Evolutionary conservation across 2,888 invertebrate genomes (phyloP), one percentile per base, ranked within the genome.

Genomic region (Agonum fuliginosum): DNA sequence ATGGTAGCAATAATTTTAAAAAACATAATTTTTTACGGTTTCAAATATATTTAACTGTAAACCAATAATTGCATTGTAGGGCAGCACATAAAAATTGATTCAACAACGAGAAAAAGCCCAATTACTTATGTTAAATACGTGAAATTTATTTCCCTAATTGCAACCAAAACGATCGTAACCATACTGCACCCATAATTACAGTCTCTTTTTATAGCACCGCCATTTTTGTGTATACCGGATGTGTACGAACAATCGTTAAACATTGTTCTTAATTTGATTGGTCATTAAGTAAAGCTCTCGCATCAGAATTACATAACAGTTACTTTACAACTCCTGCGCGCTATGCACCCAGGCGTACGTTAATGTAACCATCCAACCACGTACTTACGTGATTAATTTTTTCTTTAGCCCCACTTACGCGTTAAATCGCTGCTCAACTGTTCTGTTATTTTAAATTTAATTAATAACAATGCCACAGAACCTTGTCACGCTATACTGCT

Each of bases 401-500:
- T 54, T 34, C 72, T 27, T 19, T 10, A 17, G 8, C 34, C 6
- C 30, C 34, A 19, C 48, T 71, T 71, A 72, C 54, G 72, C 72
- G 58, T 72, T 72, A 72, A 72, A 72, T 72, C 41, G 72, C 12
- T 72, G 72, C 37, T 72, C 72, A 72, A 72, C 20, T 54, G 58
- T 72, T 72, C 72, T 72, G 72, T 72, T 72, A 72, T 72, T 41
- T 34, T 17, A 30, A 22, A 72, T 72, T 72, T 72, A 72, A 72
- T 72, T 72, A 72, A 72, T 72, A 72, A 72, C 72, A 72, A 72
- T 72, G 24, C 54, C n/a, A n/a, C n/a, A 22, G 58, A 34, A 14
- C 30, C 17, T 27, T 19, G 72, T 72, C 72, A 72, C 72, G 72
- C 72, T 20, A 72, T 72, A 5, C 8, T 12, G 19, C 19, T 43